A percentile compares a stretch with the other conserved stretches of the same genome.
These are phyloP conservation scores for Falcaria lacertinaria DNA, from an alignment of 2,888 invertebrate genomes.

Conservation along the genomic window DNA sequence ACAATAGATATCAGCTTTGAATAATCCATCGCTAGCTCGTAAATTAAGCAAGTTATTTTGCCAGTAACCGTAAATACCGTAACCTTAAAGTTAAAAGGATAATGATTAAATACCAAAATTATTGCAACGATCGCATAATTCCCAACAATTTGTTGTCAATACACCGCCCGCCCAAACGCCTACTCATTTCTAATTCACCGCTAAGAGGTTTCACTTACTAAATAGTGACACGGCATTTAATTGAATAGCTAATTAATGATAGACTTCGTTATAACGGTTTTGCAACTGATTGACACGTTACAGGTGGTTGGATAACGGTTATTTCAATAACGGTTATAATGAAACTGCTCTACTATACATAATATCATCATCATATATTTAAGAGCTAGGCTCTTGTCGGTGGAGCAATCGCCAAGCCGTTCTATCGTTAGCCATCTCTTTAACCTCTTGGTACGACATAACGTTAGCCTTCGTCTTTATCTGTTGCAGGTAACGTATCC, in stretches of 20 bases:
- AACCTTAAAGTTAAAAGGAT: background rate
- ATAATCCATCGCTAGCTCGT: too few relatives aligned
- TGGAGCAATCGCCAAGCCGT: too few relatives aligned
- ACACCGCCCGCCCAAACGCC: constrained; percentile 15
- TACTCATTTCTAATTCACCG: constrained; percentile 22
- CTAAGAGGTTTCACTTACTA: constrained; percentile 30
- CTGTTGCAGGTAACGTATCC: too few relatives aligned
- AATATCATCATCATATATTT: too few relatives aligned
- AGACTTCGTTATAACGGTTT: constrained; percentile 29
- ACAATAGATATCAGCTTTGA: too few relatives aligned
- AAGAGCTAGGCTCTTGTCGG: too few relatives aligned
- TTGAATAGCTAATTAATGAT: constrained; percentile 53
- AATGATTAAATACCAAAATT: background rate
- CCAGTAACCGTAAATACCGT: too few relatives aligned
- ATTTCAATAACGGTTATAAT: background rate
- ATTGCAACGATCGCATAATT: background rate
- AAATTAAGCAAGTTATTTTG: too few relatives aligned
- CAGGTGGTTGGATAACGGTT: constrained; percentile 9
- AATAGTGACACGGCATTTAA: constrained; percentile 48
- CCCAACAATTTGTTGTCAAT: constrained; percentile 8
- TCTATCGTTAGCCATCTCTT: too few relatives aligned
- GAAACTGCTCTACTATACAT: background rate
- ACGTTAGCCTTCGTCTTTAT: too few relatives aligned
- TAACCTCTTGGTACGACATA: too few relatives aligned
- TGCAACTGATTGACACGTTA: constrained; percentile 17